Evolutionary conservation across 2,797 vertebrate species (phyloP).

Genomic region (Eremophila alpestris): DNA sequence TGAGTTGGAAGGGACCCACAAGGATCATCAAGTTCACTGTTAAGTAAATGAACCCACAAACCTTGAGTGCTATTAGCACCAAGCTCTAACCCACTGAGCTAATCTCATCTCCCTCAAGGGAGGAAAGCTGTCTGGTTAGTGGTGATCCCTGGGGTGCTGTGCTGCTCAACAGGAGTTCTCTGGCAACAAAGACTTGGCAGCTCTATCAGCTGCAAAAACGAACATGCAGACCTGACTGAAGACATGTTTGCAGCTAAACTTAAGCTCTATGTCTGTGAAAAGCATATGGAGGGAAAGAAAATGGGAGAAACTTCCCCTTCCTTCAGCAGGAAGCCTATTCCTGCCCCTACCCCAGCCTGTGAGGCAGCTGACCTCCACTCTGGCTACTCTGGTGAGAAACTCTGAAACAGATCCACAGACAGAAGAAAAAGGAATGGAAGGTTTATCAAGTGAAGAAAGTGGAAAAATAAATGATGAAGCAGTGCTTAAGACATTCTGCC

Average conservation of each 20-base stretch:
- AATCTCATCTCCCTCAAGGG: background rate
- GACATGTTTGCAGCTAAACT: background rate
- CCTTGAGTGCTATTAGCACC: background rate
- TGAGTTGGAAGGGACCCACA: background rate
- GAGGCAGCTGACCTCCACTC: background rate
- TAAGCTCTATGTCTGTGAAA: background rate
- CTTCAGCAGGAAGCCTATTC: background rate
- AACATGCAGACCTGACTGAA: background rate
- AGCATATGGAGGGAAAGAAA: background rate
- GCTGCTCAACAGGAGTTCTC: background rate
- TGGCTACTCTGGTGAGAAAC: accelerated
- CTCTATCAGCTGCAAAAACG: background rate
- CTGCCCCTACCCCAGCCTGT: background rate
- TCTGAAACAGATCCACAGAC: background rate
- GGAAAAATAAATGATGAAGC: background rate
- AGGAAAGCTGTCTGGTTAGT: background rate
- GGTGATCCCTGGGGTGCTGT: background rate
- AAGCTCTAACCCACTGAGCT: background rate
- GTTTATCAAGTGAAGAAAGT: background rate
- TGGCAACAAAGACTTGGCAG: background rate
- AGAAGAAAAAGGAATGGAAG: background rate
- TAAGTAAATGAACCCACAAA: background rate
- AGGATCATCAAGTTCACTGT: background rate
- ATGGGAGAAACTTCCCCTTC: background rate
- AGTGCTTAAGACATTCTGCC: background rate